Evolutionary conservation across 2,797 vertebrate genomes (phyloP).

Genomic region (Erethizon dorsatum): DNA sequence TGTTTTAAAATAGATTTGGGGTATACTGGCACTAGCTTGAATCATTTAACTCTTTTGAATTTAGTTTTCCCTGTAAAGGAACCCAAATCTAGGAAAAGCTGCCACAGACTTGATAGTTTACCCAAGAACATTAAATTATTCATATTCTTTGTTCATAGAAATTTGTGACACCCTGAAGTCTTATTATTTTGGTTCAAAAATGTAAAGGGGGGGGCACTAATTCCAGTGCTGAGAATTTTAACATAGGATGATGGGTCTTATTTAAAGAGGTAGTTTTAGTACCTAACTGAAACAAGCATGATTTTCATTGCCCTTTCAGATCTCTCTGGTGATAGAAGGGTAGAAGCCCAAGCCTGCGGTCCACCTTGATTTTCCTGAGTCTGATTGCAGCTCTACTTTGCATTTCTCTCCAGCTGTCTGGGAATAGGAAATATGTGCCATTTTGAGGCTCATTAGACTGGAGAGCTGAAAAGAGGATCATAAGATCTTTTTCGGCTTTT

Average conservation of each 20-base stretch:
- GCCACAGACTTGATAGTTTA: conserved; percentile 68
- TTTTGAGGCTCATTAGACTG: background rate
- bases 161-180: background rate
- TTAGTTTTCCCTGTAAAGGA: conserved; percentile 40
- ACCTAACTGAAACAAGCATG: background rate
- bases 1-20: conserved; percentile 9
- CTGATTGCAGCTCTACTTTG: background rate
- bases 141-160: conserved; percentile 59
- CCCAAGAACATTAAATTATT: conserved; percentile 35
- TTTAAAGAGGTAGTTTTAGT: conserved; percentile 45
- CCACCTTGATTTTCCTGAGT: conserved; percentile 5
- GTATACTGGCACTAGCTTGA: background rate
- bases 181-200: background rate
- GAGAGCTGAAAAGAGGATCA: conserved; percentile 18
- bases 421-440: background rate
- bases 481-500: conserved; percentile 27
- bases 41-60: conserved; percentile 11
- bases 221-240: background rate
- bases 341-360: background rate
- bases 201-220: background rate
- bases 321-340: background rate
- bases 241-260: background rate
- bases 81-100: background rate
- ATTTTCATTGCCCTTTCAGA: conserved; percentile 31
- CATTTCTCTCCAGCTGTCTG: background rate